phyloP scores from a whole-genome alignment of 2,113 vertebrate genomes.

The Urocynchramus pylzowi region DNA sequence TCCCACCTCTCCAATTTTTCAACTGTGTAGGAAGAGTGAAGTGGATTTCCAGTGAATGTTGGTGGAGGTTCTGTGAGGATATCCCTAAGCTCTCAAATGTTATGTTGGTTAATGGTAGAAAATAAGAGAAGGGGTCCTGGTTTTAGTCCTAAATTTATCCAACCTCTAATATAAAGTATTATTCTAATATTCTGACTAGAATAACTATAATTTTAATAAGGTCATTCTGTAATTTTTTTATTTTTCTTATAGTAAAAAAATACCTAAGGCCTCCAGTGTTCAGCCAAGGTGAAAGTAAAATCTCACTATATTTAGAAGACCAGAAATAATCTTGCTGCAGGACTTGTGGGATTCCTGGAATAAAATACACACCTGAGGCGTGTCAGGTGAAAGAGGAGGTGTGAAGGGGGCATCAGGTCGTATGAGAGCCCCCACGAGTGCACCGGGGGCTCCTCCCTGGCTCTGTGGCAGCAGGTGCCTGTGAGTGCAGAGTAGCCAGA shows the following conservation, averaged over 20 bases:
- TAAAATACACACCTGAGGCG: neutral
- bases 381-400: neutral
- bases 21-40: neutral
- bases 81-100: neutral
- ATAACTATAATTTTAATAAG: neutral
- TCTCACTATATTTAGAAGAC: neutral
- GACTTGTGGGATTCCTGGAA: neutral
- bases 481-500: rapidly evolving
- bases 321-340: neutral
- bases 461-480: neutral
- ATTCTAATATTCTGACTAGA: neutral
- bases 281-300: neutral
- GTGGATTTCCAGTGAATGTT: neutral
- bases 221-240: rapidly evolving
- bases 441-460: rapidly evolving
- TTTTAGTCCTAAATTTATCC: neutral
- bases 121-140: neutral
- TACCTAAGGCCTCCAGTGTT: neutral
- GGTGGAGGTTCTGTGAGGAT: neutral
- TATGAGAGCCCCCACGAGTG: rapidly evolving
- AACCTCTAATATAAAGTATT: neutral
- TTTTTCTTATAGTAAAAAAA: neutral
- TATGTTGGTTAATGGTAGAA: neutral
- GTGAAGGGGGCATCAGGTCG: rapidly evolving
- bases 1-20: rapidly evolving